Conservation (phyloP, 2,113 vertebrate genomes). For the Phycodurus eques region DNA sequence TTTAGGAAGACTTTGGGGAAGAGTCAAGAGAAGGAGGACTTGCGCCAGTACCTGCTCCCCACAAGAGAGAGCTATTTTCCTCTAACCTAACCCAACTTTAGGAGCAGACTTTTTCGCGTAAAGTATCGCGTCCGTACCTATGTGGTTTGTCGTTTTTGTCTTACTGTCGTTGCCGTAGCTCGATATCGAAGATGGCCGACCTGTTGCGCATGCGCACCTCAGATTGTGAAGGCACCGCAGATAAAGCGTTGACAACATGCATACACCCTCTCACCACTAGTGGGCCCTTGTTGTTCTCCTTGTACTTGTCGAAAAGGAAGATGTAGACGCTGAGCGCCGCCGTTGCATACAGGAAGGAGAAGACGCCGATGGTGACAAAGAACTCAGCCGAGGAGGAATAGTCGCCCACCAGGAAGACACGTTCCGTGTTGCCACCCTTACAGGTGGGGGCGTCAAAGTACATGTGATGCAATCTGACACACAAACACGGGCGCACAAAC, state of each 20-base stretch:
- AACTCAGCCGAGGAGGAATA: slow-evolving; percentile 91
- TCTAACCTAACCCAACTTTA: no score
- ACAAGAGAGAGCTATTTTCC: no score
- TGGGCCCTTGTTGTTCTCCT: slow-evolving; percentile 86
- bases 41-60: no score
- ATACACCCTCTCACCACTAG: slow-evolving; percentile 78
- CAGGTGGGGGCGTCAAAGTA: slow-evolving; percentile 86
- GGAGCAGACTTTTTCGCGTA: no score
- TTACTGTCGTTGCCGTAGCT: no score
- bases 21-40: no score
- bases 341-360: slow-evolving; percentile 89
- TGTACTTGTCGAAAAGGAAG: slow-evolving; percentile 87
- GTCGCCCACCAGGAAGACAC: slow-evolving; percentile 82
- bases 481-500: background rate
- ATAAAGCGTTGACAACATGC: background rate
- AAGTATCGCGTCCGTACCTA: no score
- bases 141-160: no score
- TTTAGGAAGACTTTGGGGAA: no score
- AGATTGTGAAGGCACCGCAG: no score
- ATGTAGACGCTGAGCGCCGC: slow-evolving; percentile 81
- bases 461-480: slow-evolving; percentile 85
- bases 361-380: slow-evolving; percentile 88
- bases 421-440: slow-evolving; percentile 60
- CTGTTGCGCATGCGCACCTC: no score
- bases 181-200: no score